These are phyloP conservation scores for Noctua janthe DNA, from an alignment of 2,888 invertebrate genomes.

Conservation along the genomic window DNA sequence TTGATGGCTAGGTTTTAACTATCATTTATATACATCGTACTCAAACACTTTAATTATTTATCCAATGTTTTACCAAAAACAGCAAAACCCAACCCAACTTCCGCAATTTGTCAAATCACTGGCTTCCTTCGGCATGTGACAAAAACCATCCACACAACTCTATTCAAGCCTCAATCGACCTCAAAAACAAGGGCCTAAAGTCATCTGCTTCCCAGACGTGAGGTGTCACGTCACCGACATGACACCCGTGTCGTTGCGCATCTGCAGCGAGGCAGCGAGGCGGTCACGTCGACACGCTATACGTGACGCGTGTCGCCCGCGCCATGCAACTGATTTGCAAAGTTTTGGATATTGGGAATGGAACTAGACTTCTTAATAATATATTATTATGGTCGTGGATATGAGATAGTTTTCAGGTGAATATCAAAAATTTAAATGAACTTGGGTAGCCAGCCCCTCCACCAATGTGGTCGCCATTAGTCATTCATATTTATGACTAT, in stretches of 20 bases:
- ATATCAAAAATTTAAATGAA: neutral
- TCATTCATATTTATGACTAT: neutral
- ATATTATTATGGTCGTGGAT: neutral
- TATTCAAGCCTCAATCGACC: neutral
- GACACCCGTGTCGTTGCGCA: constrained; percentile 32
- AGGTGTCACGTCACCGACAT: constrained; percentile 14
- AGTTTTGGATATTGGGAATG: constrained; percentile 38
- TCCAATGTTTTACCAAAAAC: too few species aligned
- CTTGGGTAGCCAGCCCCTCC: too few species aligned
- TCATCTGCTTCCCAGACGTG: neutral
- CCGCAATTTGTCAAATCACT: neutral
- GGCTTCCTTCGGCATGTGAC: neutral
- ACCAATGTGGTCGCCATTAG: neutral
- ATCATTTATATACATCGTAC: neutral
- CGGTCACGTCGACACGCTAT: constrained; percentile 34
- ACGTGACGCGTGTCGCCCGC: constrained; percentile 25
- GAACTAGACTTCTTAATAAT: constrained; percentile 4
- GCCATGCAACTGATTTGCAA: constrained; percentile 42
- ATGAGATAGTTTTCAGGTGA: neutral
- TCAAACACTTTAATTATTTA: neutral
- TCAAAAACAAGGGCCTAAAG: constrained; percentile 7
- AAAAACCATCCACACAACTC: neutral
- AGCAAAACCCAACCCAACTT: neutral
- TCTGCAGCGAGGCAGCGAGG: constrained; percentile 5
- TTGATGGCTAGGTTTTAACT: neutral